A percentile compares a stretch with the other conserved stretches of the same genome.
Conservation (phyloP, 2,797 vertebrate genomes). For the Tachyglossus aculeatus region DNA sequence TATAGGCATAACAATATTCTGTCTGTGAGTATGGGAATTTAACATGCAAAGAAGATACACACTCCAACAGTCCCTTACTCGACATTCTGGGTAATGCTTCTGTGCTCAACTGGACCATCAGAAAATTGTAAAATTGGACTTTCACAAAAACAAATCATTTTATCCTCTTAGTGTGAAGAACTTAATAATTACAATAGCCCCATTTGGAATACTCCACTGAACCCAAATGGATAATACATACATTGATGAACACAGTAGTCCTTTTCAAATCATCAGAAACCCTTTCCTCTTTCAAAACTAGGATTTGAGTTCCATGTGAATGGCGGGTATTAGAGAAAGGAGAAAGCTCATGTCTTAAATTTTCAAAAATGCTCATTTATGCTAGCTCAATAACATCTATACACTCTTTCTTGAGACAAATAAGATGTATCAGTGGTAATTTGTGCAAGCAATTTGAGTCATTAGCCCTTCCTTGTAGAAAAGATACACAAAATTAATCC, state of each 20-base stretch:
- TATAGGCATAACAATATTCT: no score
- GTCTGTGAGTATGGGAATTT: no score
- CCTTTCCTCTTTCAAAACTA: background rate
- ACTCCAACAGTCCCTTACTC: no score
- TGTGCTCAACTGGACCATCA: no score
- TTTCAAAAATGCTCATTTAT: slow-evolving; percentile 14
- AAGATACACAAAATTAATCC: no score
- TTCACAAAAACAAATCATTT: slow-evolving; percentile 5
- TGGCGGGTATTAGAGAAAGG: background rate
- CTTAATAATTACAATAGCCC: no score
- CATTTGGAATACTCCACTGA: background rate
- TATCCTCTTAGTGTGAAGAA: background rate
- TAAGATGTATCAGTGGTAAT: background rate
- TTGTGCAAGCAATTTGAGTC: slow-evolving; percentile 37
- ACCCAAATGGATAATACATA: background rate
- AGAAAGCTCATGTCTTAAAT: slow-evolving; percentile 11
- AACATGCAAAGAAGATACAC: no score
- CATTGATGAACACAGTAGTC: background rate
- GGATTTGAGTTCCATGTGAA: background rate
- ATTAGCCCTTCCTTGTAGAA: slow-evolving; percentile 46
- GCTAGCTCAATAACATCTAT: slow-evolving; percentile 5
- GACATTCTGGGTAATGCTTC: no score
- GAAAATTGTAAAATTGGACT: no score
- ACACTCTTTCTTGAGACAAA: slow-evolving; percentile 8
- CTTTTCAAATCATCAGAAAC: background rate